phyloP scores from a whole-genome alignment of 2,797 vertebrate genomes.

The Mionectes olivaceus region DNA sequence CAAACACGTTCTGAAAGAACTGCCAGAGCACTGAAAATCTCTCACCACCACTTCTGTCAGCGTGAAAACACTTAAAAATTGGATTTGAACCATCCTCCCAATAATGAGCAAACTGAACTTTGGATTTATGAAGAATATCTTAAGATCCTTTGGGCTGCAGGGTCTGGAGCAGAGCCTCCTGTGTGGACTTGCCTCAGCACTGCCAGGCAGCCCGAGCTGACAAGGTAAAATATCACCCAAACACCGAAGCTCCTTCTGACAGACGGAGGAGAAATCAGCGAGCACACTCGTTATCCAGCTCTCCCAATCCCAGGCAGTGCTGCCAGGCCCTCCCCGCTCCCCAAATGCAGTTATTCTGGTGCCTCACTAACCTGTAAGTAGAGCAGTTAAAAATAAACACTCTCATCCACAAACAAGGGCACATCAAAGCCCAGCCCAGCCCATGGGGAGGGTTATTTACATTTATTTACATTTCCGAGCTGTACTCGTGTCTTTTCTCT shows the following conservation, averaged over 20 bases:
- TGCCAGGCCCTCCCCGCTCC: not conserved
- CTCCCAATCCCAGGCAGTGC: not conserved
- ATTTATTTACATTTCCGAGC: not conserved
- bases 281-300: not conserved
- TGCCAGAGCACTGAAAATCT: not conserved
- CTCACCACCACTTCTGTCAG: slow-evolving; percentile 39
- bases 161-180: not conserved
- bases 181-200: slow-evolving; percentile 21
- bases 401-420: not conserved
- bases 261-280: not conserved
- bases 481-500: not conserved
- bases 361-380: not conserved
- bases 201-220: not conserved
- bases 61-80: not conserved
- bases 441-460: not conserved
- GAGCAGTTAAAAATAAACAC: slow-evolving; percentile 39
- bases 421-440: slow-evolving; percentile 25
- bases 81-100: not conserved
- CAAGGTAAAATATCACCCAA: slow-evolving; percentile 36
- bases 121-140: slow-evolving; percentile 14
- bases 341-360: not conserved
- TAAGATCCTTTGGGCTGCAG: not conserved
- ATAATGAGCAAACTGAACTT: not conserved
- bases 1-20: not conserved
- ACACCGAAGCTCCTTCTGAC: slow-evolving; percentile 2